Base-by-base conservation (phyloP, 2,113 vertebrate genomes). In the Cercopithecus mona region DNA sequence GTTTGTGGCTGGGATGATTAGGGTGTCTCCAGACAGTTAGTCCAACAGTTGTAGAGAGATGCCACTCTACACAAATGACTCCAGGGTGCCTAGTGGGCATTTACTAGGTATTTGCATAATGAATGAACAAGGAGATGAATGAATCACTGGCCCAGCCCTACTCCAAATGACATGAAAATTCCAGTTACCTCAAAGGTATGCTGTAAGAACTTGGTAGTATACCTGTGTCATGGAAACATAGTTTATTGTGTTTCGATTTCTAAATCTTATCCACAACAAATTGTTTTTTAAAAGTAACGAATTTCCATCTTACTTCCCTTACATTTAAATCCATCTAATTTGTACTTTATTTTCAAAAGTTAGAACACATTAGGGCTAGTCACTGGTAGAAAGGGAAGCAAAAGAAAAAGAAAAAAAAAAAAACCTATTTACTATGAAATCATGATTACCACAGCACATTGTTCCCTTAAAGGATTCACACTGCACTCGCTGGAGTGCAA, bases 391-490 rank as follows among this genome's bases (percentile, higher is more conserved):
- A 95, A 25, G 40, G 32, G 20, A 5, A 80, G 12, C 48, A 38
- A 95, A 59, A 0, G 93, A 3, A 82, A 81, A 38, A 81, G 12
- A 59, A 95, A 94, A 90, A 9, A 0, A 32, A 95, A 50, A 52
- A 90, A 93, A 88, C 55, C 70, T 90, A 45, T 68, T 25, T 61
- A 50, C 96, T 89, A 86, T 78, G 70, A 97, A 57, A 94, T 84
- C 64, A 38, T 14, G 55, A 88, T 88, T 96, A 80, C 80, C 50
- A 40, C 40, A 95, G 96, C 23, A 95, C 40, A 30, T 80, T 0
- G 12, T 43, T 97, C 66, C 9, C 35, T 66, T 94, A 57, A 85
- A 66, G 48, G 84, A n/a, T 64, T 86, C 6, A 11, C 52, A 55
- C 52, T 14, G 61, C 12, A 30, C 5, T 30, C 12, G 27, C 61